phyloP scores from a whole-genome alignment of 2,797 vertebrate species.

The Momotus momota region DNA sequence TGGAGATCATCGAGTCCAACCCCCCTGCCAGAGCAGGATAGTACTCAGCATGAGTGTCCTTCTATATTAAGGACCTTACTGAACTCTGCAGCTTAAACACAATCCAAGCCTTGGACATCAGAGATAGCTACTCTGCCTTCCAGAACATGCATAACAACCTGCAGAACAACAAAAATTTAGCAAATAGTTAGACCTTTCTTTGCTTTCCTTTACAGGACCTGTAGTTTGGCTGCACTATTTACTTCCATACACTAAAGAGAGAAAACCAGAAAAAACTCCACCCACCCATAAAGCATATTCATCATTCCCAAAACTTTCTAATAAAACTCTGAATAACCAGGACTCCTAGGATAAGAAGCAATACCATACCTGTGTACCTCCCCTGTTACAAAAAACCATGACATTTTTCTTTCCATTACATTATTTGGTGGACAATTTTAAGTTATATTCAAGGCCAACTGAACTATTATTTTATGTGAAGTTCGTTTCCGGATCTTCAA shows the following conservation, averaged over 20 bases:
- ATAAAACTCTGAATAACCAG: neutral
- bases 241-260: neutral
- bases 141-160: neutral
- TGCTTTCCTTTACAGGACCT: neutral
- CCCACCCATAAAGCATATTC: neutral
- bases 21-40: too few species aligned
- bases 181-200: neutral
- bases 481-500: neutral
- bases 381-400: neutral
- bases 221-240: neutral
- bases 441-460: neutral
- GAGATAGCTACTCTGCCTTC: neutral
- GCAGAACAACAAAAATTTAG: neutral
- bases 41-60: neutral
- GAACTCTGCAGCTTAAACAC: neutral
- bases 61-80: neutral
- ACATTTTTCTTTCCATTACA: neutral
- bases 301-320: neutral
- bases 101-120: neutral
- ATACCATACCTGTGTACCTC: neutral
- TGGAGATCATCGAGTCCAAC: too few species aligned
- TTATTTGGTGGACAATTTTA: neutral
- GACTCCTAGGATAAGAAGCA: neutral
- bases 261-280: conserved; percentile 40
- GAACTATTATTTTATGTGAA: neutral